Evolutionary conservation across 1,140 invertebrate species (phyloP), one percentile per base, ranked within the genome.

Genomic region (Lethocerus indicus): DNA sequence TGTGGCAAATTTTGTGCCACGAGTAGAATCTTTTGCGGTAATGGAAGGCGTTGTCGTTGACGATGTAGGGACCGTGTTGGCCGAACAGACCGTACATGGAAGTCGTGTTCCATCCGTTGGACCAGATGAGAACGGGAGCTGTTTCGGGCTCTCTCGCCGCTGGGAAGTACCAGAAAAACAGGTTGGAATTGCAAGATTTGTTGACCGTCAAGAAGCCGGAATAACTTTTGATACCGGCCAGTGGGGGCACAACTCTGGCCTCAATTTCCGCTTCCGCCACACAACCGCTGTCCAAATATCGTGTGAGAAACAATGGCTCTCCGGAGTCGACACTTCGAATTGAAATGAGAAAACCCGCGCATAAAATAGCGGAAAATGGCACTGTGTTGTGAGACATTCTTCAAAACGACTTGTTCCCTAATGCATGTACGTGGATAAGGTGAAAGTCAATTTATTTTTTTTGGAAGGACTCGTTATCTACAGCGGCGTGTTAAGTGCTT

Each of bases 111-210:
- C 81, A 83, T 0, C 83, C 76, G 35, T 82, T 82, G 67, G 86
- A 79, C 82, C 82, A 86, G 16, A 86, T 58, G 3, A 83, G 53
- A 4, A 86, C 70, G 9, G 82, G 82, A 3, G 72, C 71, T 23
- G 60, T 62, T 29, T 61, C 60, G 44, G 59, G 59, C 37, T 64
- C 59, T 3, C 55, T 64, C 56, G 72, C 65, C 1, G 78, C 67
- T 18, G 79, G 78, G 57, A 85, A 84, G 61, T 78, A 85, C 82
- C 81, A 85, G 63, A 86, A 84, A 61, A 82, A 86, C 52, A 80
- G 61, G 62, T 85, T 82, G 6, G 47, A 52, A n/a, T 56, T 47
- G 12, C 35, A 44, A 4, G 78, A 79, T 61, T 75, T 69, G 58
- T 85, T 72, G 1, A 84, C 75, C 1, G 81, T 84, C 12, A 85